Percentiles rank a stretch among this genome's conserved stretches.
phyloP scores from a whole-genome alignment of 2,797 vertebrate genomes.

The Fistularia commersonii region DNA sequence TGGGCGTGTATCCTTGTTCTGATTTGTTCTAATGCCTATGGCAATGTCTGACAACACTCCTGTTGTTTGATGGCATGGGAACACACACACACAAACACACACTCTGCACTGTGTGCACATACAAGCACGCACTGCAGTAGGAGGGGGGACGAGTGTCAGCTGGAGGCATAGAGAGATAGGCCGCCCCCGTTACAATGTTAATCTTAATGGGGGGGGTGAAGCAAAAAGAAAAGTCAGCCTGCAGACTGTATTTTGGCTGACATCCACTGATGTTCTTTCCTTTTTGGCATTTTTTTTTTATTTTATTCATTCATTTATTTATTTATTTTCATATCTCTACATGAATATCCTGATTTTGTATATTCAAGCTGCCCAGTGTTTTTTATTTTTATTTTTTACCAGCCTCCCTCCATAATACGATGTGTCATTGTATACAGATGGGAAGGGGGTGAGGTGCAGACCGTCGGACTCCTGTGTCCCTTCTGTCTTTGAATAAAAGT shows the following conservation, averaged over 20 bases:
- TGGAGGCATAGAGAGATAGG: slow-evolving; percentile 68
- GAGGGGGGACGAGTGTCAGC: slow-evolving; percentile 66
- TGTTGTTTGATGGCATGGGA: slow-evolving; percentile 61
- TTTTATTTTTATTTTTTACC: too few relatives aligned
- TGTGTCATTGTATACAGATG: too few relatives aligned
- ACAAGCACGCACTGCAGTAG: slow-evolving; percentile 32
- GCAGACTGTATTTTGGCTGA: slow-evolving; percentile 62
- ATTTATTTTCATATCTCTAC: slow-evolving; percentile 23
- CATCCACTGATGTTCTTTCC: slow-evolving; percentile 60
- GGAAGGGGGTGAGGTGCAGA: too few relatives aligned
- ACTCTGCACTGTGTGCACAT: not conserved
- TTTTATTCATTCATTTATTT: too few relatives aligned
- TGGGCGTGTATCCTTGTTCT: slow-evolving; percentile 51
- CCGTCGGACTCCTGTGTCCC: too few relatives aligned
- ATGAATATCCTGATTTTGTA: slow-evolving; percentile 11
- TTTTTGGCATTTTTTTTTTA: slow-evolving; percentile 39
- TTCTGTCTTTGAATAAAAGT: too few relatives aligned
- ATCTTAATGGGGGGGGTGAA: slow-evolving; percentile 78
- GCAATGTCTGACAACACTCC: slow-evolving; percentile 60
- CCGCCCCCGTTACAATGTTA: slow-evolving; percentile 63
- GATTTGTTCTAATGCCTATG: slow-evolving; percentile 49
- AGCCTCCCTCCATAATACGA: too few relatives aligned
- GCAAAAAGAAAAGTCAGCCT: slow-evolving; percentile 69
- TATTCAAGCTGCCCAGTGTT: slow-evolving; percentile 5
- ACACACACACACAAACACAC: slow-evolving; percentile 24